Conservation (phyloP, 2,888 invertebrate species). For the Tanypteryx hageni region DNA sequence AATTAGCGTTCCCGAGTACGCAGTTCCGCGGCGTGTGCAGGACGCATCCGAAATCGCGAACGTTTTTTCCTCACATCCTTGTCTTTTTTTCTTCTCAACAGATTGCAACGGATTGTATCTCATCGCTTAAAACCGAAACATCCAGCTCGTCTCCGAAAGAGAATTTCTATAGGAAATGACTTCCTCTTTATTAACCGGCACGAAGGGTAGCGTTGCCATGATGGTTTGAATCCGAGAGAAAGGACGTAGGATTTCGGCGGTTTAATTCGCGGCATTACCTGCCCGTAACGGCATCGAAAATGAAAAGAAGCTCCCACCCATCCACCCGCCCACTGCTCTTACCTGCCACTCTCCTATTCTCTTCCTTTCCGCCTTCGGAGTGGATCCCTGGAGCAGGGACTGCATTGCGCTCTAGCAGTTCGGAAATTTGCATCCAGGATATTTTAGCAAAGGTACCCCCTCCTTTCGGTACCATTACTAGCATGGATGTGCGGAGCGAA, state of each 20-base stretch:
- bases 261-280: not conserved
- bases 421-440: constrained; percentile 12
- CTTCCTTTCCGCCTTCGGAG: not conserved
- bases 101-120: no score
- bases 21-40: no score
- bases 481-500: not conserved
- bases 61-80: no score
- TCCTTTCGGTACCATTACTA: not conserved
- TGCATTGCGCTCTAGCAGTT: constrained; percentile 24
- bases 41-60: no score
- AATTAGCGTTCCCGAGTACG: no score
- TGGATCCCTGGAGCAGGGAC: constrained; percentile 1
- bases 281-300: not conserved
- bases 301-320: not conserved
- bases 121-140: no score
- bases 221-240: not conserved
- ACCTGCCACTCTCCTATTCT: no score
- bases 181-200: not conserved
- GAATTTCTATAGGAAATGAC: no score
- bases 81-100: no score
- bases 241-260: not conserved
- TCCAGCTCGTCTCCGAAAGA: no score
- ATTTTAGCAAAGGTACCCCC: not conserved
- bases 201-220: not conserved
- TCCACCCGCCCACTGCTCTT: not conserved